Percentiles rank a stretch among this genome's conserved stretches.
These are phyloP conservation scores for Athalia cordata DNA, from an alignment of 2,888 invertebrate species.

Conservation along the genomic window DNA sequence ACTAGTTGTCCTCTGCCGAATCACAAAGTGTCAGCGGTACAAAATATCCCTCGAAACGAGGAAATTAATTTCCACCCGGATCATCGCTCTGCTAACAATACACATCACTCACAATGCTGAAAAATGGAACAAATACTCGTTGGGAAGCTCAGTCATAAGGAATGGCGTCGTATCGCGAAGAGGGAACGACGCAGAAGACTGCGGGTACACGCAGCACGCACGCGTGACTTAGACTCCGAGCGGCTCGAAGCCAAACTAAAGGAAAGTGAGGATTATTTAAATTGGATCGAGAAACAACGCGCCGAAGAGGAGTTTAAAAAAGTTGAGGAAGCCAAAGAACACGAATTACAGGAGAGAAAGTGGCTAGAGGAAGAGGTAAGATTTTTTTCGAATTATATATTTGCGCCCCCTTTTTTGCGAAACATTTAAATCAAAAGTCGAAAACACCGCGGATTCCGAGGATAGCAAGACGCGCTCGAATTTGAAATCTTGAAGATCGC, in stretches of 20 bases:
- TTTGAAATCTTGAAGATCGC: neutral
- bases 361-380: slow-evolving; percentile 82
- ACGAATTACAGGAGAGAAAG: slow-evolving; percentile 77
- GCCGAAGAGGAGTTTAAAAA: slow-evolving; percentile 74
- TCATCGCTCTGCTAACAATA: neutral
- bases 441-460: neutral
- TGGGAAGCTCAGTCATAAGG: slow-evolving; percentile 75
- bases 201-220: slow-evolving; percentile 77
- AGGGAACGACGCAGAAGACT: slow-evolving; percentile 82
- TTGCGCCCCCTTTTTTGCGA: slow-evolving; percentile 17
- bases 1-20: slow-evolving; percentile 35
- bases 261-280: slow-evolving; percentile 71
- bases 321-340: slow-evolving; percentile 75
- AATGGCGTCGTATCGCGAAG: slow-evolving; percentile 85
- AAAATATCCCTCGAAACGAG: neutral
- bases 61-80: neutral
- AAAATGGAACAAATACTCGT: slow-evolving; percentile 25
- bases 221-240: slow-evolving; percentile 77
- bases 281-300: slow-evolving; percentile 75
- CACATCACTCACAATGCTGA: slow-evolving; percentile 39
- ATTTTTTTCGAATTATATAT: slow-evolving; percentile 43
- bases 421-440: slow-evolving; percentile 14
- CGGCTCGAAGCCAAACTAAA: slow-evolving; percentile 75
- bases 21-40: slow-evolving; percentile 32
- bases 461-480: neutral